phyloP scores from a whole-genome alignment of 1,140 invertebrate species.

The Hyposmocoma kahamanoa region DNA sequence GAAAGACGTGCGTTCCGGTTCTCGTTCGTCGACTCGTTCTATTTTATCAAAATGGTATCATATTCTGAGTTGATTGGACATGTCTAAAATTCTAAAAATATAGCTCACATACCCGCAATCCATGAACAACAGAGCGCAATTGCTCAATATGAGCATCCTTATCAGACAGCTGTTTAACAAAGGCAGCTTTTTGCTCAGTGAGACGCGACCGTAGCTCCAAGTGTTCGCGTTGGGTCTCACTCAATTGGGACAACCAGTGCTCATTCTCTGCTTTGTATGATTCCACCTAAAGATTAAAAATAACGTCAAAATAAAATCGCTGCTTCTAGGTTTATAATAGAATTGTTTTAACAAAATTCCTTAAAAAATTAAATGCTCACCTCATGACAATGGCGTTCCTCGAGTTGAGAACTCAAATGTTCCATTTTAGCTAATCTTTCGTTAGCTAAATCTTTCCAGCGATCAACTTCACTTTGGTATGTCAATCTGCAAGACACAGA shows the following conservation, averaged over 20 bases:
- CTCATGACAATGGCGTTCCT: slow-evolving; percentile 60
- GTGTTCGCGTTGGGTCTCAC: slow-evolving; percentile 49
- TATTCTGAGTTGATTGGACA: too few species aligned
- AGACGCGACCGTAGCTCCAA: slow-evolving; percentile 47
- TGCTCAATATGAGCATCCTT: slow-evolving; percentile 64
- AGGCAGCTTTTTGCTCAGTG: slow-evolving; percentile 50
- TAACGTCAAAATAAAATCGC: not conserved
- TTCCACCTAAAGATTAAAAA: slow-evolving; percentile 36
- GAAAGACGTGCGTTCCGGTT: too few species aligned
- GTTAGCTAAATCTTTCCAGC: slow-evolving; percentile 62
- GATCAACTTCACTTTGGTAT: slow-evolving; percentile 51
- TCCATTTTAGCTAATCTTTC: slow-evolving; percentile 67
- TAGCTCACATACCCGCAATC: slow-evolving; percentile 47
- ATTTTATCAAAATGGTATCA: too few species aligned
- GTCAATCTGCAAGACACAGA: slow-evolving; percentile 29
- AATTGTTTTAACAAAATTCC: not conserved
- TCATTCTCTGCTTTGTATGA: slow-evolving; percentile 65
- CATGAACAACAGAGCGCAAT: slow-evolving; percentile 47
- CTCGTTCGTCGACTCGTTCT: too few species aligned
- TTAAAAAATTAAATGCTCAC: slow-evolving; percentile 23
- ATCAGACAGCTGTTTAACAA: slow-evolving; percentile 53
- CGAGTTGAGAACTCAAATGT: slow-evolving; percentile 53
- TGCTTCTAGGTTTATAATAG: not conserved
- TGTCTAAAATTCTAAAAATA: too few species aligned
- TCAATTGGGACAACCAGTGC: slow-evolving; percentile 62